Base-by-base conservation (phyloP, 2,888 invertebrate genomes). In the Dynastes grantii region DNA sequence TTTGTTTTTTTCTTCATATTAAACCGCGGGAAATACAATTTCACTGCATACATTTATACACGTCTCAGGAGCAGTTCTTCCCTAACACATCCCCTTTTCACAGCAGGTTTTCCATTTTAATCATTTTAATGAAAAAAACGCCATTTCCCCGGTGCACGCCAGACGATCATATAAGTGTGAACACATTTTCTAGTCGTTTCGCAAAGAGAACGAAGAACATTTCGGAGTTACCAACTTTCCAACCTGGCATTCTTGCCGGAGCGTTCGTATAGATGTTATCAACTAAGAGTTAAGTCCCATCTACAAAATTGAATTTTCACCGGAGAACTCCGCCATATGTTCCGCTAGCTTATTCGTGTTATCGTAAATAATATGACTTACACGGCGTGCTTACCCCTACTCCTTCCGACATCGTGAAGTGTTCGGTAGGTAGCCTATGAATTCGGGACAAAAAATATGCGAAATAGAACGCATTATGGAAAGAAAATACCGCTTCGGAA, bases 301-400 rank as follows among this genome's bases (percentile, higher is more conserved):
- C 16, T 55, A 55, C 55, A 55, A 55, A 55, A 55, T 55, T 55
- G 55, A 55, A 55, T 55, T 55, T 55, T 55, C 55, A 1, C 13
- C 55, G n/a, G 3, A n/a, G n/a, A 51, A n/a, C 55, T 11, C 55
- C 55, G 55, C 55, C 55, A 16, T 55, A 55, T 55, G 55, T 55
- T 55, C 55, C 55, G 55, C 55, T n/a, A 55, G 55, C 55, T 55
- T 55, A 55, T 55, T 55, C 55, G 16, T 3, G 55, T 55, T 55
- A 55, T 55, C 55, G 55, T 55, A 55, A 55, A 55, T 55, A 55
- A 55, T 55, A 55, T 55, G 53, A 55, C 55, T 55, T 55, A 55
- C 16, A 55, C 55, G 16, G 55, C 5, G n/a, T 11, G 55, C n/a
- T 16, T 55, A 55, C n/a, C 5, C 4, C 16, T 55, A 11, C 16